A percentile compares a stretch with the other conserved stretches of the same genome.
Evolutionary conservation across 2,113 vertebrate genomes (phyloP).

Genomic region (Stigmatopora argus): DNA sequence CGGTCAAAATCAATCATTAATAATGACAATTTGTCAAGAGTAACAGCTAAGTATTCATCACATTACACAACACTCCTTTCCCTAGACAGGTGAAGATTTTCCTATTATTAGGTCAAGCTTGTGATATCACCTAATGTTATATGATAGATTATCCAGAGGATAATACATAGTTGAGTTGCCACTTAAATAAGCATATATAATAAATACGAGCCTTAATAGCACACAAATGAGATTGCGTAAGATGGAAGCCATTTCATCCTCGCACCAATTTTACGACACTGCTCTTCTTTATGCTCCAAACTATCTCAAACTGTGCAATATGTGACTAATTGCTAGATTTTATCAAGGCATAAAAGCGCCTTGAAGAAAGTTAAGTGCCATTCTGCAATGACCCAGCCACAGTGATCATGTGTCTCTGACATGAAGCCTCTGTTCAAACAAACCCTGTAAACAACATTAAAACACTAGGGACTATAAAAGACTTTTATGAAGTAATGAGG

Average conservation of each 20-base stretch:
- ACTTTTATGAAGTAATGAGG: slow-evolving; percentile 74
- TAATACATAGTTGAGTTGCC: slow-evolving; percentile 42
- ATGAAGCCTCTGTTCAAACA: slow-evolving; percentile 54
- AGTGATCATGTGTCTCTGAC: slow-evolving; percentile 45
- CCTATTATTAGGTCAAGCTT: background rate
- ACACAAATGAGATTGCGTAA: slow-evolving; percentile 47
- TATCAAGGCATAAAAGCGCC: slow-evolving; percentile 54
- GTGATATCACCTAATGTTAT: background rate
- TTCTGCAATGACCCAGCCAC: slow-evolving; percentile 51
- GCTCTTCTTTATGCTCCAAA: slow-evolving; percentile 59
- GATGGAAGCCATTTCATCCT: slow-evolving; percentile 43
- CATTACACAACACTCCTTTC: slow-evolving; percentile 38
- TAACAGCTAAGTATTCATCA: slow-evolving; percentile 44
- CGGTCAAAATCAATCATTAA: slow-evolving; percentile 62
- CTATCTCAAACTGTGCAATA: slow-evolving; percentile 58
- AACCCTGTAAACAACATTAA: slow-evolving; percentile 76
- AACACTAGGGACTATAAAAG: slow-evolving; percentile 66
- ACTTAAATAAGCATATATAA: slow-evolving; percentile 56
- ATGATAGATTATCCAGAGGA: background rate
- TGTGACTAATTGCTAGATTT: slow-evolving; percentile 57
- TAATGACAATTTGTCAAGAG: slow-evolving; percentile 54
- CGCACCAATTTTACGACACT: slow-evolving; percentile 45
- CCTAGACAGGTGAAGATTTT: slow-evolving; percentile 42
- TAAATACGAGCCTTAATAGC: slow-evolving; percentile 25
- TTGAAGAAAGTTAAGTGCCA: slow-evolving; percentile 56